phyloP scores from a whole-genome alignment of 2,797 vertebrate genomes.

The Lagocephalus sceleratus region DNA sequence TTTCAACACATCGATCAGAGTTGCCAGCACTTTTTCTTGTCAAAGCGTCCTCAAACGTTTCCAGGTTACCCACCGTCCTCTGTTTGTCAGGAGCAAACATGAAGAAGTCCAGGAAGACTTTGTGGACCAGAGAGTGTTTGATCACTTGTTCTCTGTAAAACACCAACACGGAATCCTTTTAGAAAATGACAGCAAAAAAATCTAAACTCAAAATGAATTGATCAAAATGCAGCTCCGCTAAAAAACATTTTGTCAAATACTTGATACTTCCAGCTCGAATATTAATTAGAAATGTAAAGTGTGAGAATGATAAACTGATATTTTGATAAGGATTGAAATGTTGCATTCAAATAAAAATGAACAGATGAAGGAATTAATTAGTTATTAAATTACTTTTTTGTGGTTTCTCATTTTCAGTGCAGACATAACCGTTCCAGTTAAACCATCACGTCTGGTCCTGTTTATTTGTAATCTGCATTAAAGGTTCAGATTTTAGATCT shows the following conservation, averaged over 20 bases:
- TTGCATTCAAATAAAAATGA: too few species aligned
- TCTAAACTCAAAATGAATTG: background rate
- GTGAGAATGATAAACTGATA: too few species aligned
- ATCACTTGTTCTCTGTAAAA: slow-evolving; percentile 89
- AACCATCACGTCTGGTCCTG: too few species aligned
- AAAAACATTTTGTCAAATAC: background rate
- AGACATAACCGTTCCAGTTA: too few species aligned
- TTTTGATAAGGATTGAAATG: too few species aligned
- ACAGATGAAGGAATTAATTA: too few species aligned
- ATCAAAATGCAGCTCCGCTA: background rate
- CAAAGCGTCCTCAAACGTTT: background rate
- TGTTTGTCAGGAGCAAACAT: slow-evolving; percentile 79
- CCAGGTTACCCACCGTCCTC: slow-evolving; percentile 80
- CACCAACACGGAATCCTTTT: background rate
- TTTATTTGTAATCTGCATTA: too few species aligned
- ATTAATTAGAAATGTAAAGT: too few species aligned
- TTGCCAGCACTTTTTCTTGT: background rate
- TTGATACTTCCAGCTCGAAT: background rate
- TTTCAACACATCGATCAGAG: too few species aligned
- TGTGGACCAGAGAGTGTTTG: slow-evolving; percentile 95
- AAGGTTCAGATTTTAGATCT: too few species aligned
- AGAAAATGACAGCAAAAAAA: background rate
- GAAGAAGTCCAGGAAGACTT: slow-evolving; percentile 96
- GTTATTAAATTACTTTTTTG: too few species aligned
- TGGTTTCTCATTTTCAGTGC: too few species aligned